Evolutionary conservation across 2,888 invertebrate genomes (phyloP).

Genomic region (Chloroclysta siterata): DNA sequence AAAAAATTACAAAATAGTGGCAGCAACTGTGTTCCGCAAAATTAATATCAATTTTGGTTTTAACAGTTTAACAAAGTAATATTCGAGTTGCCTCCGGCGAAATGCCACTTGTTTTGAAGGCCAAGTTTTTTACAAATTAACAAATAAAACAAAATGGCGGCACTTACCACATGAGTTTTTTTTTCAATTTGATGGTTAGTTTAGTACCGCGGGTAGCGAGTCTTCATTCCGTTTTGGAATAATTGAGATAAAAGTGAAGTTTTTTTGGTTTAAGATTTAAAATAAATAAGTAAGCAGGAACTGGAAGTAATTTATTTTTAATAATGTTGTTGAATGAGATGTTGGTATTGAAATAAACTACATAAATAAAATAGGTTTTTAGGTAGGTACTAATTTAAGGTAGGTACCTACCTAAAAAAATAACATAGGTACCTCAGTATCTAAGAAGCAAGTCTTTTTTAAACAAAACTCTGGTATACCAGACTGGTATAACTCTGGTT

Average conservation of each 20-base stretch:
- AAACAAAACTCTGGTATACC: too few species aligned
- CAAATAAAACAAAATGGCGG: slow-evolving; percentile 38
- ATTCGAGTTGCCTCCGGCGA: slow-evolving; percentile 56
- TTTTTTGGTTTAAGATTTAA: too few species aligned
- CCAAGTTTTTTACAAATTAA: slow-evolving; percentile 56
- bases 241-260: not conserved
- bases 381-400: too few species aligned
- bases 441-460: too few species aligned
- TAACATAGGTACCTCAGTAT: too few species aligned
- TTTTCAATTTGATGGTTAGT: not conserved
- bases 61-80: slow-evolving; percentile 45
- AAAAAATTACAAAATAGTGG: slow-evolving; percentile 22
- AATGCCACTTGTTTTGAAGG: slow-evolving; percentile 71
- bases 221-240: not conserved
- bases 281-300: too few species aligned
- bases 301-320: too few species aligned
- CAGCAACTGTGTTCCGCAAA: slow-evolving; percentile 53
- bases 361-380: too few species aligned
- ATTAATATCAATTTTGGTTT: slow-evolving; percentile 48
- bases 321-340: too few species aligned
- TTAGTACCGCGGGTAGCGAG: not conserved
- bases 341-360: too few species aligned
- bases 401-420: too few species aligned
- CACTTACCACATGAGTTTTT: not conserved
- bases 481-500: too few species aligned